Percentiles rank a stretch among this genome's conserved stretches.
Conservation (phyloP, 2,888 invertebrate species). For the Hirtodrosophila trivittata region DNA sequence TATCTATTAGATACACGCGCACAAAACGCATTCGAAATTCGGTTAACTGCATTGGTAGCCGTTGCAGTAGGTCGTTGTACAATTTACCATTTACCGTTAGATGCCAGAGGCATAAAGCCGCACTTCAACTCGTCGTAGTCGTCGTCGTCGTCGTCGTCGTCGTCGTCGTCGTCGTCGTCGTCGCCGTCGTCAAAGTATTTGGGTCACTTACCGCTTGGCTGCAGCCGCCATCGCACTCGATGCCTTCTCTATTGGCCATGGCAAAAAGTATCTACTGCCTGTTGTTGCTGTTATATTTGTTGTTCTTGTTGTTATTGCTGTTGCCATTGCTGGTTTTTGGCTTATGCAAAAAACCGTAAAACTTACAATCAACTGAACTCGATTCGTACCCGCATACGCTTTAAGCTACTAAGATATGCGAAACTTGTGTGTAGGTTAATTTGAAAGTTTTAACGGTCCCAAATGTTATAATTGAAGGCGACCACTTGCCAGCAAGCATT, state of each 20-base stretch:
- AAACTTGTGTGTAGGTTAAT: conserved; percentile 51
- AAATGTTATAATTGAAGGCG: conserved; percentile 65
- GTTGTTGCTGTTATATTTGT: conserved; percentile 12
- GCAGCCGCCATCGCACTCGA: conserved; percentile 43
- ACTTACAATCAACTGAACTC: conserved; percentile 22
- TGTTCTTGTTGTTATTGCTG: conserved; percentile 4
- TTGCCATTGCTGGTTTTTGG: conserved; percentile 5
- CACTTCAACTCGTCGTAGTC: conserved; percentile 6
- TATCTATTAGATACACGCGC: conserved; percentile 52
- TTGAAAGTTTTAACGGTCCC: conserved; percentile 63
- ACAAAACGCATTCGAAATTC: conserved; percentile 57
- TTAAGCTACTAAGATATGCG: conserved; percentile 5
- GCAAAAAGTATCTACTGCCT: conserved; percentile 24
- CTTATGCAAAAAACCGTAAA: conserved; percentile 35
- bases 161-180: conserved; percentile 18
- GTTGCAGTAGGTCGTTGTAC: conserved; percentile 41
- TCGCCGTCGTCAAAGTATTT: conserved; percentile 68
- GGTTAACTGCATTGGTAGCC: conserved; percentile 68
- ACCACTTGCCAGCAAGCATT: not conserved
- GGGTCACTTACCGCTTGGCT: conserved; percentile 69
- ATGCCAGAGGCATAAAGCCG: conserved; percentile 5
- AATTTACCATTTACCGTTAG: conserved; percentile 58
- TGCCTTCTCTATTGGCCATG: conserved; percentile 52
- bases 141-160: not conserved
- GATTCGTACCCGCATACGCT: conserved; percentile 15